Evolutionary conservation across 2,888 invertebrate species (phyloP), one percentile per base, ranked within the genome.

Genomic region (Macaria notata): DNA sequence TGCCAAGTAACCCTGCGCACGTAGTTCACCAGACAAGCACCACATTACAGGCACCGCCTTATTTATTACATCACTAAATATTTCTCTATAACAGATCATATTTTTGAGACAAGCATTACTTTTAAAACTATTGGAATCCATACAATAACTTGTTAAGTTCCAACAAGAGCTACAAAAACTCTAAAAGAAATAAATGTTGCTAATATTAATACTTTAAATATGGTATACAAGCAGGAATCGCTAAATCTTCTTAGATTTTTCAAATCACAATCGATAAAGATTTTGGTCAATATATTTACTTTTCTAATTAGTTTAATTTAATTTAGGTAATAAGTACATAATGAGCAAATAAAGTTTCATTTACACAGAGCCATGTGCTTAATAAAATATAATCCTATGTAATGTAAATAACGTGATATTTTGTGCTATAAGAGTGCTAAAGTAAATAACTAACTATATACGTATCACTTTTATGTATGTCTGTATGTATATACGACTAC

Each of bases 321-420:
- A 8, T 48, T 3, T 55, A 41, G 7, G 45, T 19, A 36, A 7
- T 70, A 67, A 68, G 61, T 65, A 69, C 66, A 29, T 48, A 38
- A 48, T 66, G 67, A 71, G 70, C 67, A 57, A 65, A 58, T 56
- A 36, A 62, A 45, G 52, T 41, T 36, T 39, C 49, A 48, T 59
- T 62, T 73, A 75, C 73, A 77, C 73, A 75, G 76, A 77, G 61
- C 73, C 76, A 73, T 73, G 75, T 72, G 70, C 69, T 47, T 42
- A 46, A 7, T 7, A 36, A 7, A 36, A 7, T 2, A 2, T 36
- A 19, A 19, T 19, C 19, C 1, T 19, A 19, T 19, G 19, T 19
- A 19, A 19, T 19, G 19, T 19, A 19, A 19, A 36, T 36, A 36
- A 36, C 3, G 3, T 6, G 7, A 36, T 7, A 36, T 36, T 19